These are phyloP conservation scores for Neostethus bicornis DNA, from an alignment of 2,797 vertebrate species.

Conservation along the genomic window DNA sequence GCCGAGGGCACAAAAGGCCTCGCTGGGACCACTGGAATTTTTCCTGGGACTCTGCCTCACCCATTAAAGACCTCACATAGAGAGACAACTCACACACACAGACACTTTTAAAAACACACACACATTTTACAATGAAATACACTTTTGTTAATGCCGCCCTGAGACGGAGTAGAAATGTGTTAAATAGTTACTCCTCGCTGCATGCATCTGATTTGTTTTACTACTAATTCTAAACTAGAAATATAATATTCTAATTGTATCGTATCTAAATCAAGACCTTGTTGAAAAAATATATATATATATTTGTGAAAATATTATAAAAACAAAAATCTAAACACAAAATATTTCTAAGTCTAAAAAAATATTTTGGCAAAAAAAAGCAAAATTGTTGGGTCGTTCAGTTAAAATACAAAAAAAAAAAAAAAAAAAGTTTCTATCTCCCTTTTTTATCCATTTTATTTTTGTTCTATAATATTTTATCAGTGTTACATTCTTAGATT, in stretches of 20 bases:
- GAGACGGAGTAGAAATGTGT: background rate
- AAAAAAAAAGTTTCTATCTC: no score
- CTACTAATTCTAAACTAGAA: background rate
- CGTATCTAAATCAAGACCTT: background rate
- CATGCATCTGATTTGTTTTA: background rate
- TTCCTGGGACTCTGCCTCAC: conserved; percentile 57
- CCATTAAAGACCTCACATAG: conserved; percentile 59
- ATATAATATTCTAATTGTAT: background rate
- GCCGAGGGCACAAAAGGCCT: conserved; percentile 73
- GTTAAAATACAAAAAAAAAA: no score
- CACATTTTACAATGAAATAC: conserved; percentile 3
- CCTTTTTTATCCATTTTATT: no score
- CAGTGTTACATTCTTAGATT: no score
- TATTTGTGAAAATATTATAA: background rate
- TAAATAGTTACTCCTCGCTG: background rate
- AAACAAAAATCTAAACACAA: no score
- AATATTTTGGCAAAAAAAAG: background rate
- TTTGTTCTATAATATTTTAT: background rate
- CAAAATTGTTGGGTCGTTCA: background rate
- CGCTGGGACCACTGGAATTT: conserved; percentile 73
- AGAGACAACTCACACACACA: conserved; percentile 26
- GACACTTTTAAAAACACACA: conserved; percentile 11
- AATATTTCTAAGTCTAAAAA: background rate
- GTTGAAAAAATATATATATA: background rate
- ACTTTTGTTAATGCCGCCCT: background rate